Evolutionary conservation across 2,797 vertebrate species (phyloP).

Genomic region (Epinephelus coioides): DNA sequence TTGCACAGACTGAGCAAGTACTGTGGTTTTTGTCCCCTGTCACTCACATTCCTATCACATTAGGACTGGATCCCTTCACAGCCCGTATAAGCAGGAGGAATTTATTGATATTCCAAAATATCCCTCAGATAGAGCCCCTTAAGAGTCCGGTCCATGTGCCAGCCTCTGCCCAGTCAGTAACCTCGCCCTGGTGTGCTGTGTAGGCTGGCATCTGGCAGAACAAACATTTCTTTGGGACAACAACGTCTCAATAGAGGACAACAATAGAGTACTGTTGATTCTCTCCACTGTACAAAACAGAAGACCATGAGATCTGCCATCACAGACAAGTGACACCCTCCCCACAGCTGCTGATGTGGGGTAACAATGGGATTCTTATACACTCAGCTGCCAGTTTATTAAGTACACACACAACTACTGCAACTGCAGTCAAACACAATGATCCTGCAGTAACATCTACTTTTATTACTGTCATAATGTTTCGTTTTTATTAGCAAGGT

Average conservation of each 20-base stretch:
- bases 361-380: constrained; percentile 20
- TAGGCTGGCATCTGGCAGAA: constrained; percentile 47
- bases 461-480: background rate
- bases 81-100: background rate
- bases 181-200: constrained; percentile 16
- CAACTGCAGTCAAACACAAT: background rate
- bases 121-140: background rate
- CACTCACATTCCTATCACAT: background rate
- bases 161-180: constrained; percentile 3
- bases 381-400: background rate
- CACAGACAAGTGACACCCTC: constrained; percentile 26
- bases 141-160: background rate
- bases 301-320: constrained; percentile 18
- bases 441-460: background rate
- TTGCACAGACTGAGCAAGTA: background rate
- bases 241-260: constrained; percentile 60
- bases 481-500: background rate
- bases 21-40: background rate
- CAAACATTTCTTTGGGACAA: constrained; percentile 46
- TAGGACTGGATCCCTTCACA: background rate
- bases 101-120: too few relatives aligned
- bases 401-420: background rate
- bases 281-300: constrained; percentile 24
- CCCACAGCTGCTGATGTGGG: constrained; percentile 1
- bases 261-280: constrained; percentile 55